Evolutionary conservation across 2,888 invertebrate genomes (phyloP).

Genomic region (Agonopterix subpropinquella): DNA sequence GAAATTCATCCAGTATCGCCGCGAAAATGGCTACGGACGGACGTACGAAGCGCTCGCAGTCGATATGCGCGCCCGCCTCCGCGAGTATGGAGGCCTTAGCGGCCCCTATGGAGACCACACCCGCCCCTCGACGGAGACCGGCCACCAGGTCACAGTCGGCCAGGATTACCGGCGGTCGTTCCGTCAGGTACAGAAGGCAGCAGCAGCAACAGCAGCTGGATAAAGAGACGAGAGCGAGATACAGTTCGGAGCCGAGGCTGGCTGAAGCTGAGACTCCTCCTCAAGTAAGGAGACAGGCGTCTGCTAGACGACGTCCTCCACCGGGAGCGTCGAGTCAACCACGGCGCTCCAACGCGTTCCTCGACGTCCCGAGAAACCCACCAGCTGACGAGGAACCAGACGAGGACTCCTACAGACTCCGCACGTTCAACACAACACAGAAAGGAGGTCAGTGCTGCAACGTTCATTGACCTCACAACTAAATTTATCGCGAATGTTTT

Average conservation of each 20-base stretch:
- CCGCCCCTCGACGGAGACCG: constrained; percentile 78
- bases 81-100: constrained; percentile 80
- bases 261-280: constrained; percentile 81
- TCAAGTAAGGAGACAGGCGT: constrained; percentile 78
- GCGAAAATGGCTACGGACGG: constrained; percentile 79
- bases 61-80: constrained; percentile 83
- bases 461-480: constrained; percentile 54
- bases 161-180: constrained; percentile 80
- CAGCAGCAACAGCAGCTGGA: constrained; percentile 66
- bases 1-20: constrained; percentile 53
- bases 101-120: constrained; percentile 71
- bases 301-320: constrained; percentile 73
- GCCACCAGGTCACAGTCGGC: constrained; percentile 87
- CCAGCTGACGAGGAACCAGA: constrained; percentile 78
- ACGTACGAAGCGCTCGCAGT: constrained; percentile 83
- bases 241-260: constrained; percentile 81
- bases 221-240: constrained; percentile 73
- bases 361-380: constrained; percentile 76
- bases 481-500: constrained; percentile 49
- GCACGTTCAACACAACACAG: constrained; percentile 94
- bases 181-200: constrained; percentile 62
- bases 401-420: constrained; percentile 91
- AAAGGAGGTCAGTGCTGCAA: constrained; percentile 84
- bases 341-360: constrained; percentile 81
- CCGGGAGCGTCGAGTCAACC: constrained; percentile 60